Evolutionary conservation across 2,888 invertebrate genomes (phyloP).

Genomic region (Pseudanteris insignis): DNA sequence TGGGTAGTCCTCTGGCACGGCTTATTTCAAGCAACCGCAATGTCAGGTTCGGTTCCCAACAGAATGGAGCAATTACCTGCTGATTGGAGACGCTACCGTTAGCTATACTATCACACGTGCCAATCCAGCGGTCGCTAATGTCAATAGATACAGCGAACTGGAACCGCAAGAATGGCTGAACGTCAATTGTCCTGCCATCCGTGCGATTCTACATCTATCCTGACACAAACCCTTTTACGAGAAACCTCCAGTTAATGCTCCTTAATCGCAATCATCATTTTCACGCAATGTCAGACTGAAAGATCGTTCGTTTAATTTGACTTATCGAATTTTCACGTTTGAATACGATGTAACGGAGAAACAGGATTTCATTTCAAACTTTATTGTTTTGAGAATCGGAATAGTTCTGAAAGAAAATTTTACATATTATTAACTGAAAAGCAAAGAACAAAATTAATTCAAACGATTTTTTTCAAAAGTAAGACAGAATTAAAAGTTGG

Average conservation of each 20-base stretch:
- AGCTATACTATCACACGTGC: conserved; percentile 59
- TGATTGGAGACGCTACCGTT: conserved; percentile 62
- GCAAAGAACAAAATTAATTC: no score
- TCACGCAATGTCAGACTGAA: no score
- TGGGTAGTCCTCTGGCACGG: conserved; percentile 22
- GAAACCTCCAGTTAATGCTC: conserved; percentile 21
- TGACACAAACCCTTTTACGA: conserved; percentile 35
- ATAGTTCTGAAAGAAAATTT: no score
- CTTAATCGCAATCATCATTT: conserved; percentile 26
- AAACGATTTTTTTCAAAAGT: no score
- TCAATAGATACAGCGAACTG: conserved; percentile 59
- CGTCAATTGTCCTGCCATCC: conserved; percentile 46
- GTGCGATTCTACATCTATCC: conserved; percentile 36
- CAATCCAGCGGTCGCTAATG: conserved; percentile 60
- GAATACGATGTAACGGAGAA: no score
- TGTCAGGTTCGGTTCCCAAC: conserved; percentile 37
- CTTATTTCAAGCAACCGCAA: conserved; percentile 43
- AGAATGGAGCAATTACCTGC: conserved; percentile 64
- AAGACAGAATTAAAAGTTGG: no score
- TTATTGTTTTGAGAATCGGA: no score
- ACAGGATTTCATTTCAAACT: no score
- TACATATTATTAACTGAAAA: no score
- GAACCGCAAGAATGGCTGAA: conserved; percentile 56
- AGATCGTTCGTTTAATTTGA: no score
- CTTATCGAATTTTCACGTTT: no score